Percentiles rank a stretch among this genome's conserved stretches.
These are phyloP conservation scores for Pristionchus maxplancki DNA, from an alignment of 2,888 invertebrate species.

Conservation along the genomic window DNA sequence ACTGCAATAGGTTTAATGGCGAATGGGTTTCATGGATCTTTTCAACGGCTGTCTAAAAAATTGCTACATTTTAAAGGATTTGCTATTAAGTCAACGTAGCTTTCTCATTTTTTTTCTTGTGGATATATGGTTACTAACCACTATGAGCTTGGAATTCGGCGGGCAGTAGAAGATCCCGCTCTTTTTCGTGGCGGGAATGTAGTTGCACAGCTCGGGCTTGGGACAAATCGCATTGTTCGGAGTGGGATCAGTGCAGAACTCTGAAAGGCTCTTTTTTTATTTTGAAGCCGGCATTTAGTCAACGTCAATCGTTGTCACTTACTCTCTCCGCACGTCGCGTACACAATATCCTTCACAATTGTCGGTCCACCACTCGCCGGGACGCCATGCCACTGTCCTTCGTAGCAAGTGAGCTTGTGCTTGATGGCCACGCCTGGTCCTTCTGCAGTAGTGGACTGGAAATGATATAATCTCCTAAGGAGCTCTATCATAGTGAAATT, in stretches of 20 bases:
- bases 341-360: background rate
- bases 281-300: too few species aligned
- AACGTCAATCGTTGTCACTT: too few species aligned
- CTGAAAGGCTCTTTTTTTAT: background rate
- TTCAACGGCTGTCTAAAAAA: too few species aligned
- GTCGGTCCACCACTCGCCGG: background rate
- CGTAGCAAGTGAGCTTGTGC: conserved; percentile 23
- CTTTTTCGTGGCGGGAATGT: too few species aligned
- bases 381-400: background rate
- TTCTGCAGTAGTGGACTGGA: background rate
- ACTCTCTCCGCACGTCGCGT: background rate
- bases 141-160: background rate
- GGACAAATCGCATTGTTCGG: background rate
- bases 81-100: too few species aligned
- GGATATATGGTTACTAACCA: background rate
- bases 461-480: too few species aligned
- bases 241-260: background rate
- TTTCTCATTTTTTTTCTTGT: too few species aligned
- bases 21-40: too few species aligned
- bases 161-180: background rate
- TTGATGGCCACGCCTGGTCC: background rate
- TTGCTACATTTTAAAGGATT: too few species aligned
- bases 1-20: background rate
- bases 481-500: too few species aligned
- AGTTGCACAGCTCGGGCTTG: background rate